Evolutionary conservation across 2,113 vertebrate genomes (phyloP).

Genomic region (Aphelocoma coerulescens): DNA sequence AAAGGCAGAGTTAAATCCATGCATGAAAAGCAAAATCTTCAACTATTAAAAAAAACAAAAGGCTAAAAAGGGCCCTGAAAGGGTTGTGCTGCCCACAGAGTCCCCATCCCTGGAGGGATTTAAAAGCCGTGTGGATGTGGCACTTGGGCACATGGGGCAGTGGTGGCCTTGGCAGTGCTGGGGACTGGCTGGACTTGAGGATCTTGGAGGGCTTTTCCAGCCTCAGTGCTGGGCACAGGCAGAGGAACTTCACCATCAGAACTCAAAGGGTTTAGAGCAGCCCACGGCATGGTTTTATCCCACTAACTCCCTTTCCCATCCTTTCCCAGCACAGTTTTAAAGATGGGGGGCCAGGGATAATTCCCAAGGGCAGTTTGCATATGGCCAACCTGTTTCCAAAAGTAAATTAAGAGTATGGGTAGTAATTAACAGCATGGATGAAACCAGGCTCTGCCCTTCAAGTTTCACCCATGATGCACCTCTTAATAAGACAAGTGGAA

Average conservation of each 20-base stretch:
- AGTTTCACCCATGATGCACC: neutral
- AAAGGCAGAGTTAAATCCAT: neutral
- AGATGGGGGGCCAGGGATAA: rapidly evolving
- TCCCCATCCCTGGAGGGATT: neutral
- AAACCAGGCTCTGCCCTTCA: neutral
- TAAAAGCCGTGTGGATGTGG: neutral
- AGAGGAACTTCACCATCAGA: neutral
- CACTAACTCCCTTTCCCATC: neutral
- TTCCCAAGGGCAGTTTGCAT: neutral
- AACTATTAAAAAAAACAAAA: neutral
- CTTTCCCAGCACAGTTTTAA: neutral
- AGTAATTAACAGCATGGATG: neutral
- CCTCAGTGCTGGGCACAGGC: neutral
- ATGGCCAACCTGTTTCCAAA: neutral
- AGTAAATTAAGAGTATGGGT: neutral
- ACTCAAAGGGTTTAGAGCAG: neutral
- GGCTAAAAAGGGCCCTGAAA: neutral
- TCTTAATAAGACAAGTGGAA: neutral
- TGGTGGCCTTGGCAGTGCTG: neutral
- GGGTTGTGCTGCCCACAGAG: neutral
- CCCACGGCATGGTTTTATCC: neutral
- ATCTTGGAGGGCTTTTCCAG: neutral
- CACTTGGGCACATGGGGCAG: neutral
- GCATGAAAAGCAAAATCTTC: neutral
- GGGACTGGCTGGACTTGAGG: neutral